Evolutionary conservation across 1,140 invertebrate genomes (phyloP), one percentile per base, ranked within the genome.

Genomic region (Teleopsis dalmanni): DNA sequence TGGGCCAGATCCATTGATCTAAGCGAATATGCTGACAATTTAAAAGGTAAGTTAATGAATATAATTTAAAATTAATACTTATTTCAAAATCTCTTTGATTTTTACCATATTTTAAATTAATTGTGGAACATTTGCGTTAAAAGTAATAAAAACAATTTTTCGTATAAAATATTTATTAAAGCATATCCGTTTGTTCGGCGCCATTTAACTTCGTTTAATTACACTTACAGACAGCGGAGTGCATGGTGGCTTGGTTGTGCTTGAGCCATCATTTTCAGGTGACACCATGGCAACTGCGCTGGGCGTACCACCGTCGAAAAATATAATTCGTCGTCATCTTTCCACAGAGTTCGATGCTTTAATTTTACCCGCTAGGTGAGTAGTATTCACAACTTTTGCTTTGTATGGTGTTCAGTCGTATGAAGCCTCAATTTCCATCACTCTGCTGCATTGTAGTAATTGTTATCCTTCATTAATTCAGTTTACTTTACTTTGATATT

Each of bases 1-100:
- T 96, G 91, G 92, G 87, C 90, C 18, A 79, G 87, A 57, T 88
- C 85, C 67, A 94, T 96, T 63, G 91, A 96, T 74, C 78, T 96
- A 57, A 84, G 82, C 37, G 92, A 96, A 76, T 96, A 93, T 65
- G 87, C 90, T 52, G 88, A 93, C 51, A 94, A 94, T 71, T 75
- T 95, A n/a, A 91, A 91, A 83, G 88, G 88, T 89, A 72, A 53
- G 64, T 49, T 18, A 21, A 3, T 37, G n/a, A n/a, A n/a, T n/a
- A 11, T 0, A 37, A 19, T 21, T 37, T 18, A 14, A 18, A 37
- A 37, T 21, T 21, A 21, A 37, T 7, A 37, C 16, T 11, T 37
- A 0, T 14, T 21, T 37, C n/a, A 3, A 5, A 5, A 4, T 13
- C 5, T 16, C 18, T 5, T 14, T 2, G 2, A 13, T 14, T 3